Conservation (phyloP, 2,797 vertebrate species). For the Perodicticus potto region DNA sequence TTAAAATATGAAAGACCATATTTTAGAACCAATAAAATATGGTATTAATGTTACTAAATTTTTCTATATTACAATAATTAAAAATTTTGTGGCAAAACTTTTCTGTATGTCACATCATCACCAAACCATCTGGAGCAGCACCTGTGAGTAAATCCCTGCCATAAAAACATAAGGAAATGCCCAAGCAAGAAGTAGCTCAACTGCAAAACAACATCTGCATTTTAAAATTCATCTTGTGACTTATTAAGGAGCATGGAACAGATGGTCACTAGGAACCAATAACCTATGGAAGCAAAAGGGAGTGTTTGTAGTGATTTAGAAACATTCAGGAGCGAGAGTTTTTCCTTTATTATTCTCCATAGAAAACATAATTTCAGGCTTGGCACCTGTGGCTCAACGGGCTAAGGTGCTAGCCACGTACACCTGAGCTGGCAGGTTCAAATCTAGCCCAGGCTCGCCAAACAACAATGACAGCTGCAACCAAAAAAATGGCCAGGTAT, state of each 20-base stretch:
- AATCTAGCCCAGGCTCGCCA: no score
- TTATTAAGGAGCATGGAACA: neutral
- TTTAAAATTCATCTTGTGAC: conserved; percentile 5
- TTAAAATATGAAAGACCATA: neutral
- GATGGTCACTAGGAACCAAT: neutral
- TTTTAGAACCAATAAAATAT: neutral
- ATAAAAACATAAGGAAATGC: neutral
- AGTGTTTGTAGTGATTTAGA: neutral
- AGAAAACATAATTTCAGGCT: neutral
- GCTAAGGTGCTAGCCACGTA: no score
- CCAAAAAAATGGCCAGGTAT: no score
- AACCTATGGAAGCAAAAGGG: neutral
- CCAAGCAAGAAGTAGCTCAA: neutral
- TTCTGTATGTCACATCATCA: neutral
- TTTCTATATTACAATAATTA: neutral
- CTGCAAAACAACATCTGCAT: neutral
- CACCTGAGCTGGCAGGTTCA: no score
- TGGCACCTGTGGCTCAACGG: no score
- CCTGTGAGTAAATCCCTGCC: neutral
- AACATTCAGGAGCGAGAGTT: neutral
- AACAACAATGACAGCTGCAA: no score
- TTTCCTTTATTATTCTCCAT: conserved; percentile 5
- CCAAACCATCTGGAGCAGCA: neutral
- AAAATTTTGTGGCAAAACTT: neutral
- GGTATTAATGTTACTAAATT: neutral